Evolutionary conservation across 2,113 vertebrate species (phyloP).

Genomic region (Gasterosteus aculeatus): DNA sequence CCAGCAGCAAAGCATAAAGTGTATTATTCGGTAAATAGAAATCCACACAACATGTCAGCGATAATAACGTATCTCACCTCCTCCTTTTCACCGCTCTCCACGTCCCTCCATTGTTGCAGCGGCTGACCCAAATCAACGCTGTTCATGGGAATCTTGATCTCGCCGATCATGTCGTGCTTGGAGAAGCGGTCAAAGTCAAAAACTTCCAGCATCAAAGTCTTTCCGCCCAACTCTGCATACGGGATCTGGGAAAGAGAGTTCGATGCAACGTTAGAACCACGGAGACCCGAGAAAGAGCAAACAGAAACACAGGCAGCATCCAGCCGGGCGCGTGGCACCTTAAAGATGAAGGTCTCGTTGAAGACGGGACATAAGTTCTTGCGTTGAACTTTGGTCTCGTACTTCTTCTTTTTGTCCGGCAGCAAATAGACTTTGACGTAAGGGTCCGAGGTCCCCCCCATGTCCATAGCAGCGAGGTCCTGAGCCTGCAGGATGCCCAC

Average conservation of each 20-base stretch:
- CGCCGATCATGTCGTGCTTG: slow-evolving; percentile 90
- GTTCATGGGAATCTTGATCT: slow-evolving; percentile 90
- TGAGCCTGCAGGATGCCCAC: slow-evolving; percentile 90
- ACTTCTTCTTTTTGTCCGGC: slow-evolving; percentile 90
- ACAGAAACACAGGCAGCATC: slow-evolving; percentile 2
- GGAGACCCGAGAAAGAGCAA: slow-evolving; percentile 21
- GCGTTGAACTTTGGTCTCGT: slow-evolving; percentile 91
- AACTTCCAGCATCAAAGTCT: slow-evolving; percentile 87
- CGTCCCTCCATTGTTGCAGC: slow-evolving; percentile 86
- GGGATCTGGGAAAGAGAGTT: slow-evolving; percentile 80
- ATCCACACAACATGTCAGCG: not conserved
- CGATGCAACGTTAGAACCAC: not conserved
- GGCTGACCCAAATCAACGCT: slow-evolving; percentile 88
- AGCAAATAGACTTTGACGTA: slow-evolving; percentile 90
- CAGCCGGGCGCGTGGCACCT: slow-evolving; percentile 72
- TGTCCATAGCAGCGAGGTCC: slow-evolving; percentile 89
- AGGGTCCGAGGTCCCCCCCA: slow-evolving; percentile 91
- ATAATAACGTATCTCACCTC: slow-evolving; percentile 74
- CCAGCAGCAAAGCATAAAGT: not conserved
- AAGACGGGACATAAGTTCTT: slow-evolving; percentile 91
- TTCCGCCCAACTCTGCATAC: slow-evolving; percentile 90
- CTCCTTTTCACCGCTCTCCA: slow-evolving; percentile 86
- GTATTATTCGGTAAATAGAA: not conserved
- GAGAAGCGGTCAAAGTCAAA: slow-evolving; percentile 94
- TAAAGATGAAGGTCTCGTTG: slow-evolving; percentile 90